Conservation (phyloP, 2,113 vertebrate species). For the Indicator indicator region DNA sequence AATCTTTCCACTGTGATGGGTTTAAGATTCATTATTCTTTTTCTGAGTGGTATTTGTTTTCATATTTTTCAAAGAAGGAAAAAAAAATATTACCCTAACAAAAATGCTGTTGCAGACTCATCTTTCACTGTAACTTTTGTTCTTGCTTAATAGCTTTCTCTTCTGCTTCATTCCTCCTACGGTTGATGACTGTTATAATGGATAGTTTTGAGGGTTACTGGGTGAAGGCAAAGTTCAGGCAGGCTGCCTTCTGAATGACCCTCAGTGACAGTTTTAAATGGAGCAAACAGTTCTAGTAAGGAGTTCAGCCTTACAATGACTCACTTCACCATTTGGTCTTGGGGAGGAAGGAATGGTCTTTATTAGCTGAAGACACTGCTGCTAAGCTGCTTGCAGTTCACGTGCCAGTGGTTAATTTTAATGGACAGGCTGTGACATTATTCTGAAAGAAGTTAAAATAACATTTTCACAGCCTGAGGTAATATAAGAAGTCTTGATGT, state of each 20-base stretch:
- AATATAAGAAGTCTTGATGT: background rate
- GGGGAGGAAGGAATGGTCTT: background rate
- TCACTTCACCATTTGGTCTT: background rate
- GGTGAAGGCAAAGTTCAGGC: conserved; percentile 52
- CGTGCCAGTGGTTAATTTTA: conserved; percentile 45
- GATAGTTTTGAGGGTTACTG: background rate
- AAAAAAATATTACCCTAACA: background rate
- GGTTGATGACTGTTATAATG: background rate
- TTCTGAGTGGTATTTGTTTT: background rate
- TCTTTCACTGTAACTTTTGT: background rate
- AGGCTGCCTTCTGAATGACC: conserved; percentile 34
- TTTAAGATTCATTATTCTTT: background rate
- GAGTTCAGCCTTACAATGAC: background rate
- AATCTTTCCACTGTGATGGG: background rate
- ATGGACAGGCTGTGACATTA: conserved; percentile 21
- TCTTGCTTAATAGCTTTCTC: background rate
- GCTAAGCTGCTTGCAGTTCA: conserved; percentile 2
- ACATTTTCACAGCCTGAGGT: conserved; percentile 29
- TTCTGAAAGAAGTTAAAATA: conserved; percentile 49
- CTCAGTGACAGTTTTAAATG: conserved; percentile 34
- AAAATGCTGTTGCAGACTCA: background rate
- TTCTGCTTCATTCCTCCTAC: background rate
- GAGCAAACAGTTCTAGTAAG: background rate
- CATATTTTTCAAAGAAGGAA: background rate
- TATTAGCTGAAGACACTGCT: conserved; percentile 14